phyloP scores from a whole-genome alignment of 2,113 vertebrate genomes.

The Lasiurus borealis region DNA sequence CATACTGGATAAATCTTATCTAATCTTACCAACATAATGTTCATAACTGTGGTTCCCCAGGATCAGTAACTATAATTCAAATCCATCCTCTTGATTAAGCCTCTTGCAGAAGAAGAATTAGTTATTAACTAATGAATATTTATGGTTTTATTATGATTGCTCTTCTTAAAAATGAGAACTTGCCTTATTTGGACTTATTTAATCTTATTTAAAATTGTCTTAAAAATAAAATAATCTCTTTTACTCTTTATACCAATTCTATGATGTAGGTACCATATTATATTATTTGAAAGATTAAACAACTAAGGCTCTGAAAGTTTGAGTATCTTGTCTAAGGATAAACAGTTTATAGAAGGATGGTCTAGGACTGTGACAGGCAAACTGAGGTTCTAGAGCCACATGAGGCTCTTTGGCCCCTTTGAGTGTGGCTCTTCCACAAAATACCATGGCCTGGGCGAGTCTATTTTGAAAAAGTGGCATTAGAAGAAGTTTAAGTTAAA shows the following conservation, averaged over 20 bases:
- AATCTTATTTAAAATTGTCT: constrained; percentile 25
- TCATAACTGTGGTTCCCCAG: neutral
- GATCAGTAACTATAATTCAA: neutral
- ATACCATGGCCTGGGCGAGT: no score
- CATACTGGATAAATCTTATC: neutral
- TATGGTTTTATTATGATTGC: neutral
- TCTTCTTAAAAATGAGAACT: neutral
- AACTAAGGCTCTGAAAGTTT: neutral
- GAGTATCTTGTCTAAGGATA: neutral
- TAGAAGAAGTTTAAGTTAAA: no score
- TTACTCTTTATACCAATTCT: constrained; percentile 16
- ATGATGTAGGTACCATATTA: neutral
- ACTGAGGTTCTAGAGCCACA: no score
- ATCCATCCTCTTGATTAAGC: neutral
- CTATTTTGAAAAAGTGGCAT: no score
- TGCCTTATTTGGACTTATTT: neutral
- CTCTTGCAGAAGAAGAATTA: constrained; percentile 33
- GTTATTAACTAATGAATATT: constrained; percentile 16
- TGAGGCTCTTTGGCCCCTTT: no score
- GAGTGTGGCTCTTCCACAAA: no score
- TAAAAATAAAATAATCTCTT: neutral
- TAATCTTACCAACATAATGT: neutral
- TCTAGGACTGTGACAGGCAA: neutral
- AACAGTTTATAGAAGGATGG: neutral
- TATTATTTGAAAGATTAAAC: constrained; percentile 54